A percentile compares a stretch with the other conserved stretches of the same genome.
Evolutionary conservation across 2,888 invertebrate genomes (phyloP).

Genomic region (Cheilosia impressa): DNA sequence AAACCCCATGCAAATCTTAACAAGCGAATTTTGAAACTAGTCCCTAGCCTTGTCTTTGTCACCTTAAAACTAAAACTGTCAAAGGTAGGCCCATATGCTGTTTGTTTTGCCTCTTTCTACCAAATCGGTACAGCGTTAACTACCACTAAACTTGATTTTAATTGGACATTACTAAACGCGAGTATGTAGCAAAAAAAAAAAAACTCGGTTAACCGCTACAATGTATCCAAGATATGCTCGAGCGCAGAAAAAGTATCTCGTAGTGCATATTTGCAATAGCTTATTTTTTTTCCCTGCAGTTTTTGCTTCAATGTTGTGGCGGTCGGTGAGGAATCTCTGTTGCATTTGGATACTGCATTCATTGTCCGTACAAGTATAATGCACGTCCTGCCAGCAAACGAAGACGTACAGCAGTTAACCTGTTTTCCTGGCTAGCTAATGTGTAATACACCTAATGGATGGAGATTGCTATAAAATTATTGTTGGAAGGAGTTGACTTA

Average conservation of each 20-base stretch:
- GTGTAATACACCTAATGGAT: slow-evolving; percentile 35
- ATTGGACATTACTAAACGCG: slow-evolving; percentile 45
- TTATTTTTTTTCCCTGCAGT: slow-evolving; percentile 11
- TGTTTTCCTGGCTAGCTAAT: slow-evolving; percentile 30
- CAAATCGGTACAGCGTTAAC: slow-evolving; percentile 23
- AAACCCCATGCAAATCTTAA: too few relatives aligned
- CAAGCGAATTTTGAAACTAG: too few relatives aligned
- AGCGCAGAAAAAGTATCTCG: neutral
- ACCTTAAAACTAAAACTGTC: neutral
- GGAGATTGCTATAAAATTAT: slow-evolving; percentile 32
- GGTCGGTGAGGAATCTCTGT: slow-evolving; percentile 11
- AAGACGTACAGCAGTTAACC: slow-evolving; percentile 15
- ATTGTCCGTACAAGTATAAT: slow-evolving; percentile 19
- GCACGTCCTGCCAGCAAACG: neutral
- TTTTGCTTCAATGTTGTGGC: neutral
- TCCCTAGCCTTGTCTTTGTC: neutral
- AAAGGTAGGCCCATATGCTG: neutral
- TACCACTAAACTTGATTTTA: slow-evolving; percentile 48
- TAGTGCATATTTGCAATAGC: slow-evolving; percentile 31
- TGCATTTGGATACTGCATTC: slow-evolving; percentile 22
- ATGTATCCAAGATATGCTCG: slow-evolving; percentile 24
- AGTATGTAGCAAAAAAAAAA: slow-evolving; percentile 24
- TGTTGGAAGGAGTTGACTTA: slow-evolving; percentile 5
- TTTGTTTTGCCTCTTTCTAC: slow-evolving; percentile 6
- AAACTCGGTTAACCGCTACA: slow-evolving; percentile 39